Percentiles rank a stretch among this genome's conserved stretches.
These are phyloP conservation scores for Zaprionus lineosus DNA, from an alignment of 2,888 invertebrate species.

Conservation along the genomic window DNA sequence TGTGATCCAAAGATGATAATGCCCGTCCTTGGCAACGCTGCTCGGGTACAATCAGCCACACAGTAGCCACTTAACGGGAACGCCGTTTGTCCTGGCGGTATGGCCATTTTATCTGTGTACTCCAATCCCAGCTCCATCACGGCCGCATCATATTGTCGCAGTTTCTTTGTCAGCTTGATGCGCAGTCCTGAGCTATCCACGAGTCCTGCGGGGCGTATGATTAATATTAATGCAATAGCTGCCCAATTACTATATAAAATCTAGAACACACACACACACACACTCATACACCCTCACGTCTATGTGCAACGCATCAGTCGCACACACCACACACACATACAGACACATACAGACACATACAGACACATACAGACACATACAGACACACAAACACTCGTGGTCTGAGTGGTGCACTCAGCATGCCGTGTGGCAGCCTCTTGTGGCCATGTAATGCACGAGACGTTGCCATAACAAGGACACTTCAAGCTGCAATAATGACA, in stretches of 20 bases:
- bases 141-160: constrained; percentile 94
- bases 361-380: not conserved
- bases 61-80: constrained; percentile 96
- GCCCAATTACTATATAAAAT: constrained; percentile 14
- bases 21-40: constrained; percentile 91
- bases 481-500: constrained; percentile 61
- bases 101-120: constrained; percentile 99
- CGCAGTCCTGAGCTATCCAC: constrained; percentile 95
- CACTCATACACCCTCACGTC: not conserved
- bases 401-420: constrained; percentile 44
- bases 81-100: constrained; percentile 91
- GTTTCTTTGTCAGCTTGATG: constrained; percentile 89
- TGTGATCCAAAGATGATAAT: constrained; percentile 97
- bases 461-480: constrained; percentile 42
- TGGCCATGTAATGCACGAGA: constrained; percentile 47
- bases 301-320: too few relatives aligned
- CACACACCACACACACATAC: not conserved
- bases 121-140: constrained; percentile 98
- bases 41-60: constrained; percentile 94
- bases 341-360: too few relatives aligned
- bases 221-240: constrained; percentile 54
- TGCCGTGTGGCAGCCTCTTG: constrained; percentile 27
- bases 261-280: not conserved
- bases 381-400: not conserved
- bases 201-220: constrained; percentile 85